phyloP scores from a whole-genome alignment of 2,888 invertebrate species.

The Anarsia innoxiella region DNA sequence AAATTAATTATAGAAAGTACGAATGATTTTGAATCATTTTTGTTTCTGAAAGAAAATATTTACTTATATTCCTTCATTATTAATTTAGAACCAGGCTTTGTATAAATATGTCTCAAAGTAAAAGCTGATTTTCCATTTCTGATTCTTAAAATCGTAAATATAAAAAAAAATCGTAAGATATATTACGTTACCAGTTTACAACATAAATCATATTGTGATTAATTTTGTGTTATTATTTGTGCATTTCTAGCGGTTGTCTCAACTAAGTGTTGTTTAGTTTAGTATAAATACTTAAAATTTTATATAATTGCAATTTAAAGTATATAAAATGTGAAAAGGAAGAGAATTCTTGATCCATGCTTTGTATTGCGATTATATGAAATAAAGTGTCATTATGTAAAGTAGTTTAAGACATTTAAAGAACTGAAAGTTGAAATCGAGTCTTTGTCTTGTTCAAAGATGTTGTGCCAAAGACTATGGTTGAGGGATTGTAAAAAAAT shows the following conservation, averaged over 20 bases:
- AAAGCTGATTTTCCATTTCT: too few species aligned
- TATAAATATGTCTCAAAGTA: too few species aligned
- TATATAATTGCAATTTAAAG: background rate
- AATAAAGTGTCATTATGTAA: too few species aligned
- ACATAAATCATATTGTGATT: slow-evolving; percentile 18
- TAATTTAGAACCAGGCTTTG: too few species aligned
- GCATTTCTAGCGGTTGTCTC: slow-evolving; percentile 19
- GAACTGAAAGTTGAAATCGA: slow-evolving; percentile 60
- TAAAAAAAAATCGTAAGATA: too few species aligned
- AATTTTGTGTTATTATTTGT: slow-evolving; percentile 15
- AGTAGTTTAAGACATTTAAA: slow-evolving; percentile 37
- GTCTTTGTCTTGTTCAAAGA: slow-evolving; percentile 73
- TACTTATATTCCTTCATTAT: too few species aligned
- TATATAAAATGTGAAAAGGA: background rate
- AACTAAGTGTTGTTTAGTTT: slow-evolving; percentile 7
- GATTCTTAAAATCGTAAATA: too few species aligned
- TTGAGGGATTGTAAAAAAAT: slow-evolving; percentile 50
- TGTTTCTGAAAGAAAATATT: too few species aligned
- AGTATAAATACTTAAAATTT: background rate
- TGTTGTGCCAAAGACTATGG: slow-evolving; percentile 72
- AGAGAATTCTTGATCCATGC: background rate
- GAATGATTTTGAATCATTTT: slow-evolving; percentile 18
- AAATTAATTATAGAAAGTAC: slow-evolving; percentile 18
- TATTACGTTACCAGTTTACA: too few species aligned
- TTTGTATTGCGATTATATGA: background rate